Conservation (phyloP, 2,113 vertebrate species). For the Brachyhypopomus gauderio region DNA sequence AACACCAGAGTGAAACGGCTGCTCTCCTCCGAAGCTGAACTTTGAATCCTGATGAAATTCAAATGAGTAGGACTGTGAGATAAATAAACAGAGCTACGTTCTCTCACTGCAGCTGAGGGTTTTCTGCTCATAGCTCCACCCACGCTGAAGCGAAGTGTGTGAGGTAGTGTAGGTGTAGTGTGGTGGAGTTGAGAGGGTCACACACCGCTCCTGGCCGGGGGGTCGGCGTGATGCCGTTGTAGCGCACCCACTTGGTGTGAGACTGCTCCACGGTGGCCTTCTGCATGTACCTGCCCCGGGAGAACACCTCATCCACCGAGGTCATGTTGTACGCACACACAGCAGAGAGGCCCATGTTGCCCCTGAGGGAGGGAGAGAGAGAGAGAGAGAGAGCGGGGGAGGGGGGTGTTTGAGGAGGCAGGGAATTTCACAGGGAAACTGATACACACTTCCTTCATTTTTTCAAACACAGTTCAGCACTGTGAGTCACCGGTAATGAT, state of each 20-base stretch:
- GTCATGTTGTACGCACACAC: constrained; percentile 90
- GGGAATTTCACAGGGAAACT: background rate
- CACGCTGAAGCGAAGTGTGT: no score
- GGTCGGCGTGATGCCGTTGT: constrained; percentile 83
- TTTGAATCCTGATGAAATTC: no score
- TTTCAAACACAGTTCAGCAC: background rate
- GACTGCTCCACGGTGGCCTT: constrained; percentile 92
- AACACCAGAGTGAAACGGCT: no score
- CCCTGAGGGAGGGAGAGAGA: constrained; percentile 71
- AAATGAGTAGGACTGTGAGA: no score
- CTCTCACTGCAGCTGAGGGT: no score
- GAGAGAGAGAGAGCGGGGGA: background rate
- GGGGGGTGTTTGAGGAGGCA: background rate
- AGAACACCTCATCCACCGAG: constrained; percentile 87
- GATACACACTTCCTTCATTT: constrained; percentile 7
- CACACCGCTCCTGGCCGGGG: constrained; percentile 94
- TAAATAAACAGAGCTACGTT: no score
- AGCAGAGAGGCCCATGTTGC: constrained; percentile 91
- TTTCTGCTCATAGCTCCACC: no score
- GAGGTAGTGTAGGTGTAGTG: background rate
- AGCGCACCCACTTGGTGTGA: constrained; percentile 94
- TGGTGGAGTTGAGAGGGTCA: background rate
- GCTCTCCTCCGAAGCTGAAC: no score
- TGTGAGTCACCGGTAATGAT: background rate
- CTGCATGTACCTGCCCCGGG: constrained; percentile 95